Conservation (phyloP, 2,113 vertebrate species). For the Lagopus muta region DNA sequence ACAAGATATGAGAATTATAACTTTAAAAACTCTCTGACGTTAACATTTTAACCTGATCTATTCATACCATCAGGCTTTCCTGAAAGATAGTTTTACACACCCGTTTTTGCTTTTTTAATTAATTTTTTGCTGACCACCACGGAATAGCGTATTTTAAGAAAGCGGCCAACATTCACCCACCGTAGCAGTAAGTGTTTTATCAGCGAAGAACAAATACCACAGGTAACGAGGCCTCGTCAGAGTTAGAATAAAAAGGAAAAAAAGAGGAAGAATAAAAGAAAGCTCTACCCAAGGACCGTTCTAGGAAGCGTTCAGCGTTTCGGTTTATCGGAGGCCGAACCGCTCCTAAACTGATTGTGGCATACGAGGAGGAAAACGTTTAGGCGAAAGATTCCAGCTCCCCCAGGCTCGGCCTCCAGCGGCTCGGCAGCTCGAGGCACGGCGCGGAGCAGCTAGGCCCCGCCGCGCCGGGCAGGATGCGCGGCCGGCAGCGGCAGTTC, state of each 20-base stretch:
- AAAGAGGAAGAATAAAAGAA: not conserved
- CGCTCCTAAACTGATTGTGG: not conserved
- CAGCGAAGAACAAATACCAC: not conserved
- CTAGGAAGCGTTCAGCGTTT: not conserved
- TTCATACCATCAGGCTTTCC: not conserved
- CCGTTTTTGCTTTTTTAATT: not conserved
- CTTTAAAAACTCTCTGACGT: not conserved
- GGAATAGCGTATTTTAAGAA: not conserved
- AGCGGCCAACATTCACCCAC: not conserved
- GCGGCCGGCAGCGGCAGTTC: not conserved
- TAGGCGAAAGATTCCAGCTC: not conserved
- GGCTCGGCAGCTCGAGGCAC: not conserved
- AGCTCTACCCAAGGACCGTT: not conserved
- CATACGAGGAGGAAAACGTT: not conserved
- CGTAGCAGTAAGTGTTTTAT: not conserved
- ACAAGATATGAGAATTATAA: not conserved
- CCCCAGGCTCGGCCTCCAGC: constrained; percentile 44
- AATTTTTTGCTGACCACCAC: not conserved
- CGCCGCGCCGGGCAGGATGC: not conserved
- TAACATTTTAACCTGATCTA: constrained; percentile 3
- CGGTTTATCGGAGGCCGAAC: not conserved
- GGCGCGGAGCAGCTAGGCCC: constrained; percentile 24
- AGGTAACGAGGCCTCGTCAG: not conserved
- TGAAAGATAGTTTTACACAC: not conserved
- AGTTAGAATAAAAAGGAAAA: not conserved